Base-by-base conservation (phyloP, 2,113 vertebrate species). In the Ibidorhyncha struthersii region DNA sequence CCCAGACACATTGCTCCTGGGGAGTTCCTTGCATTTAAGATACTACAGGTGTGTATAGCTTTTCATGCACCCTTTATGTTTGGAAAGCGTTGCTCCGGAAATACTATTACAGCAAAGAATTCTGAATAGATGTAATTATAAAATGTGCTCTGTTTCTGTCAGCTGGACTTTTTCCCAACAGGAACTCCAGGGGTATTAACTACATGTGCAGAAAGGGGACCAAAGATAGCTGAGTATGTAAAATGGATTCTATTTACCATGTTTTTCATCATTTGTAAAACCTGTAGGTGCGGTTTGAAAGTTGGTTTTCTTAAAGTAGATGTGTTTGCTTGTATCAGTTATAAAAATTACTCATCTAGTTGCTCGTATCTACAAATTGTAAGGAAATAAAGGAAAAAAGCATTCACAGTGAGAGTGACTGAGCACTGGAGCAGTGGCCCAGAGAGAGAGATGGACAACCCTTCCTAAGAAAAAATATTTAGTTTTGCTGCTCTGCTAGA, bases 41-140 rank as follows among this genome's bases (percentile, higher is more conserved):
- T 99, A 98, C 90, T 86, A 96, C 85, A 98, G 98, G 98, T 98
- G 92, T 14, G 98, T 93, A 20, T 49, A 53, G 36, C 27, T 67
- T 92, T 95, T 72, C 32, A 53, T 87, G 41, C 30, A 26, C 30
- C 66, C 43, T 12, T 70, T 82, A 4, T 29, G 19, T 49, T 70
- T 87, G 82, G 69, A 27, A 89, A 86, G 30, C 17, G 0, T 79
- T 43, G 36, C 63, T 66, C 84, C 82, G 53, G 20, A 80, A 86
- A 50, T 67, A 8, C 4, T n/a, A 0, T 34, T 22, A 3, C 5
- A 9, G 16, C 52, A 12, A 71, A 76, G 36, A 32, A 47, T 55
- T 43, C 25, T 26, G 49, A 40, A 21, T 11, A 52, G 43, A 14
- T 56, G 16, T 21, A 10, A 34, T 69, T 80, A 40, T 8, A 58